These are phyloP conservation scores for Trididemnum miniatum DNA, from an alignment of 23 tunicate species.

Conservation along the genomic window DNA sequence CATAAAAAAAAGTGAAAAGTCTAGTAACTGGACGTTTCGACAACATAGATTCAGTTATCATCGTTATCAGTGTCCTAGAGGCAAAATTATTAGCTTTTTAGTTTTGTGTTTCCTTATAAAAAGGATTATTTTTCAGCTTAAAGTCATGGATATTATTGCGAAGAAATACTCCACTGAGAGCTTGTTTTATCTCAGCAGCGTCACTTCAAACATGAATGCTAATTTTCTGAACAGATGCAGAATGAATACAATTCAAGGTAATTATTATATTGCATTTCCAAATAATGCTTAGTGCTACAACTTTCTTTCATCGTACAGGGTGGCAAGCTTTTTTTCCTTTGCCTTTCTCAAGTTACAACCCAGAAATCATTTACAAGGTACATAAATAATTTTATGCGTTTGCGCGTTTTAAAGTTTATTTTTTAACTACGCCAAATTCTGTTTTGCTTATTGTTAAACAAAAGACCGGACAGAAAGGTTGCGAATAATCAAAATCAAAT, in stretches of 20 bases:
- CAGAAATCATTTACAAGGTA: slow-evolving; percentile 73
- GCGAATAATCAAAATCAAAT: too few species aligned
- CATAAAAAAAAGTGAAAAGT: too few species aligned
- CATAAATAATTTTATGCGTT: too few species aligned
- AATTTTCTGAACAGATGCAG: slow-evolving; percentile 94
- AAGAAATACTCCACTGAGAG: slow-evolving; percentile 81
- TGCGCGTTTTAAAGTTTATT: too few species aligned
- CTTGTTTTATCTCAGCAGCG: slow-evolving; percentile 71
- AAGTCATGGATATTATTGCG: slow-evolving; percentile 88
- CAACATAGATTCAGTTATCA: too few species aligned
- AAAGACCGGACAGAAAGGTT: too few species aligned
- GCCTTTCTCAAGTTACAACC: slow-evolving; percentile 94
- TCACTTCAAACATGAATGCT: slow-evolving; percentile 67
- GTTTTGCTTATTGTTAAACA: too few species aligned
- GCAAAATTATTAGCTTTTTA: too few species aligned
- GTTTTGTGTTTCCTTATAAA: too few species aligned
- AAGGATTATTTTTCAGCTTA: slow-evolving; percentile 74
- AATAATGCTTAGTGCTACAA: not conserved
- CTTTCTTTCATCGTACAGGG: slow-evolving; percentile 27
- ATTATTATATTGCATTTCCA: not conserved
- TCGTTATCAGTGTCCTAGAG: too few species aligned
- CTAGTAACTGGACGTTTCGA: too few species aligned
- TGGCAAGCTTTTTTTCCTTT: slow-evolving; percentile 99
- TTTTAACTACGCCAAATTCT: too few species aligned
- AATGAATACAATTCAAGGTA: slow-evolving; percentile 94